Evolutionary conservation across 2,797 vertebrate genomes (phyloP).

Genomic region (Triplophysa yarkandensis): DNA sequence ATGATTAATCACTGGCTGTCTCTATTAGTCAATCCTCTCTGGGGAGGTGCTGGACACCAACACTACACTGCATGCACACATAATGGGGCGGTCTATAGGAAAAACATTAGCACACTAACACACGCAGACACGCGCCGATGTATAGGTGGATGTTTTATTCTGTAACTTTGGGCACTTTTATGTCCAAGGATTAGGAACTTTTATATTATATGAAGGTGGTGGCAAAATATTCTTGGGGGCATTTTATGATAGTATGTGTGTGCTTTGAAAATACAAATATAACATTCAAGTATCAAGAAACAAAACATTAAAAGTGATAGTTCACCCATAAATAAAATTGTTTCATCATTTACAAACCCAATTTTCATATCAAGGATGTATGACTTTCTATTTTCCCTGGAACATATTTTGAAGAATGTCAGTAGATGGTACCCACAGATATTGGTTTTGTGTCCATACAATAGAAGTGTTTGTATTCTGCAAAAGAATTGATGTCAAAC

Average conservation of each 20-base stretch:
- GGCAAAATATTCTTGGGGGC: not conserved
- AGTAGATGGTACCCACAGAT: too few relatives aligned
- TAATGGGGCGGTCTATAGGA: constrained; percentile 59
- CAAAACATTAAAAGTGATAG: too few relatives aligned
- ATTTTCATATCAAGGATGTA: too few relatives aligned
- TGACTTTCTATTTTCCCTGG: too few relatives aligned
- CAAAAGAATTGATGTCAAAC: too few relatives aligned
- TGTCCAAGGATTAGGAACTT: not conserved
- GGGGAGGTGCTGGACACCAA: constrained; percentile 52
- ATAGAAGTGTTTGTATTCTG: too few relatives aligned
- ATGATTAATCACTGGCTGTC: constrained; percentile 61
- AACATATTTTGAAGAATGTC: too few relatives aligned
- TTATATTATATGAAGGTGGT: not conserved
- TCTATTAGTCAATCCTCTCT: constrained; percentile 58
- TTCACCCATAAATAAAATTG: too few relatives aligned
- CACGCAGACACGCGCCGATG: constrained; percentile 26
- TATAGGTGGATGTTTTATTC: not conserved
- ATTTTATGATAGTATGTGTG: not conserved
- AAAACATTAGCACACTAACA: constrained; percentile 55
- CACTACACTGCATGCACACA: constrained; percentile 49
- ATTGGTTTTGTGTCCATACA: too few relatives aligned
- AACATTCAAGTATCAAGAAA: too few relatives aligned
- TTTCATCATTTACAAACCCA: too few relatives aligned
- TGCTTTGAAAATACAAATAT: too few relatives aligned
- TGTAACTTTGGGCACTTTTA: not conserved